Conservation (phyloP, 1,140 invertebrate species). For the Venturia canescens region DNA sequence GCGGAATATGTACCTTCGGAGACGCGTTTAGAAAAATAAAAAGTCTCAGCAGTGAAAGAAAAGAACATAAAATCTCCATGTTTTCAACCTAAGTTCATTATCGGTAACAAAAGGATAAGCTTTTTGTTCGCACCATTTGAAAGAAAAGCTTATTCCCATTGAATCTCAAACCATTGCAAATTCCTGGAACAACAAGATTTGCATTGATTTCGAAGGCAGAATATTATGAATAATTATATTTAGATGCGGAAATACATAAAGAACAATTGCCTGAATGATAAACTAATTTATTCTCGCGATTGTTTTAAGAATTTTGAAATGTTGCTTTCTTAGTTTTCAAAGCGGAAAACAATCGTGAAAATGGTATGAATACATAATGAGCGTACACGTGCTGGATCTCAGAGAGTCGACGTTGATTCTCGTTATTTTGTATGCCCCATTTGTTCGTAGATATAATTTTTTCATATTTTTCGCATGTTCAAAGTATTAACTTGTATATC, state of each 20-base stretch:
- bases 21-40: background rate
- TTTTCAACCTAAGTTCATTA: background rate
- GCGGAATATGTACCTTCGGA: background rate
- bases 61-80: background rate
- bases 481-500: background rate
- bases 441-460: background rate
- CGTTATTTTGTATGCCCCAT: background rate
- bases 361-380: background rate
- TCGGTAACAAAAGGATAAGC: background rate
- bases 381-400: background rate
- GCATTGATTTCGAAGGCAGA: background rate
- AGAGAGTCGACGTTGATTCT: constrained; percentile 2
- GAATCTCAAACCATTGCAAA: background rate
- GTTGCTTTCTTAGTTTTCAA: background rate
- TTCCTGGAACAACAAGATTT: background rate
- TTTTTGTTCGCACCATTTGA: background rate
- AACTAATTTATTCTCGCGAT: background rate
- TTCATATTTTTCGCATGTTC: background rate
- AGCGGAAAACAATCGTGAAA: background rate
- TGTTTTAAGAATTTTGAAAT: background rate
- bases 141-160: background rate
- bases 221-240: background rate
- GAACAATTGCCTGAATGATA: background rate
- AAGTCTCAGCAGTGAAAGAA: background rate
- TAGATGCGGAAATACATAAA: background rate